Conservation (phyloP, 1,140 invertebrate species). For the Maconellicoccus hirsutus region DNA sequence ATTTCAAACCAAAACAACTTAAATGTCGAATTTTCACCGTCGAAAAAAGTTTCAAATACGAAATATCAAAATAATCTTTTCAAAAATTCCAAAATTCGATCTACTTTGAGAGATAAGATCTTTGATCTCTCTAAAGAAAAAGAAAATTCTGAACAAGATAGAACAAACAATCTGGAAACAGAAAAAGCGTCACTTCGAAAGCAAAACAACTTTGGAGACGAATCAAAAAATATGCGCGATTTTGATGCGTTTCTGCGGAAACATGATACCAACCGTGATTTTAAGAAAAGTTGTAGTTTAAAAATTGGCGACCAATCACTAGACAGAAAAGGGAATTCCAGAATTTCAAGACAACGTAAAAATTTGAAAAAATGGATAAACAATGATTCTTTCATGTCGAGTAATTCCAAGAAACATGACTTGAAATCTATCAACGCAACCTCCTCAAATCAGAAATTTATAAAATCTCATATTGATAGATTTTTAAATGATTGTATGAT, state of each 20-base stretch:
- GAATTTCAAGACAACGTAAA: neutral
- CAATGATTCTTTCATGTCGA: neutral
- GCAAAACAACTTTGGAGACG: too few relatives aligned
- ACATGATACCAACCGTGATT: too few relatives aligned
- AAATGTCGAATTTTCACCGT: neutral
- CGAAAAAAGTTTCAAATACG: neutral
- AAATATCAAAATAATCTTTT: neutral
- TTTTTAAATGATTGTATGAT: neutral
- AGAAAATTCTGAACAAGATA: neutral
- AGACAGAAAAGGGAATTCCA: too few relatives aligned
- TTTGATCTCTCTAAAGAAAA: neutral
- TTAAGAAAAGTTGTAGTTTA: too few relatives aligned
- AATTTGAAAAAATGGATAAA: neutral
- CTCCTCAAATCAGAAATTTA: neutral
- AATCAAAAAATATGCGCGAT: too few relatives aligned
- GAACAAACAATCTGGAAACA: neutral
- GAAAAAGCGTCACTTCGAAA: too few relatives aligned
- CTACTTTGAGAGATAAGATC: neutral
- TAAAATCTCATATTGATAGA: constrained; percentile 5
- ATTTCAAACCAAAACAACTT: neutral
- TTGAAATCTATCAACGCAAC: neutral
- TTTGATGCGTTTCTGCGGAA: too few relatives aligned
- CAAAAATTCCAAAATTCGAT: constrained; percentile 6
- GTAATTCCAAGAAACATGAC: neutral
- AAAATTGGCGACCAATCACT: too few relatives aligned